Evolutionary conservation across 2,888 invertebrate species (phyloP).

Genomic region (Catocala fraxini): DNA sequence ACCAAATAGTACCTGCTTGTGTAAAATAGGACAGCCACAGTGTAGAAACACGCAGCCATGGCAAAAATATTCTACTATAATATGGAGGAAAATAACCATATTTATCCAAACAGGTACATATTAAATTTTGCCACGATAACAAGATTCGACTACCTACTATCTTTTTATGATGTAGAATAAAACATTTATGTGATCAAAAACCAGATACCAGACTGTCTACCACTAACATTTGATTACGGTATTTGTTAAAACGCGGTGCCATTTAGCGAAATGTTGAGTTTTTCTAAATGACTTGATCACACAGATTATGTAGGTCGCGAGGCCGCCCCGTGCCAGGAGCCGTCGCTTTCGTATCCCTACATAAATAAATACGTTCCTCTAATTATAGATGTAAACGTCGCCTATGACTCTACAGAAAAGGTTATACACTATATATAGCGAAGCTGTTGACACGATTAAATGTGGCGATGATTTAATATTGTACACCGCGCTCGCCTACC

Average conservation of each 20-base stretch:
- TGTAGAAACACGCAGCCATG: constrained; percentile 43
- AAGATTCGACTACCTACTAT: constrained; percentile 6
- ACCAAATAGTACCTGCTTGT: constrained; percentile 50
- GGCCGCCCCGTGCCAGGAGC: constrained; percentile 65
- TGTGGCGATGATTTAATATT: constrained; percentile 52
- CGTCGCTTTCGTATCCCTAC: constrained; percentile 60
- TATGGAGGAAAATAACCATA: constrained; percentile 24
- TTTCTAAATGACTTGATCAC: constrained; percentile 37
- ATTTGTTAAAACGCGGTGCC: constrained; percentile 32
- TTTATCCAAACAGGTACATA: constrained; percentile 3
- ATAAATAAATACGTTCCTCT: constrained; percentile 71
- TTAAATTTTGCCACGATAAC: constrained; percentile 16
- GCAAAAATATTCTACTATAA: background rate
- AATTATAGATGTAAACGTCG: constrained; percentile 64
- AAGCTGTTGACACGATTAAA: constrained; percentile 50
- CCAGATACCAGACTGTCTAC: constrained; percentile 15
- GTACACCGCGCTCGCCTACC: constrained; percentile 39
- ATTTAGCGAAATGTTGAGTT: constrained; percentile 30
- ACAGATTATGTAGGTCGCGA: constrained; percentile 70
- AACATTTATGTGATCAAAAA: constrained; percentile 27
- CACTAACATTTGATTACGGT: constrained; percentile 29
- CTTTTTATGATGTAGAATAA: constrained; percentile 18
- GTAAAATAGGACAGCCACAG: constrained; percentile 44
- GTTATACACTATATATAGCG: constrained; percentile 44
- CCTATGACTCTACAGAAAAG: constrained; percentile 51